phyloP scores from a whole-genome alignment of 2,797 vertebrate genomes.

The Poeciliopsis infans region DNA sequence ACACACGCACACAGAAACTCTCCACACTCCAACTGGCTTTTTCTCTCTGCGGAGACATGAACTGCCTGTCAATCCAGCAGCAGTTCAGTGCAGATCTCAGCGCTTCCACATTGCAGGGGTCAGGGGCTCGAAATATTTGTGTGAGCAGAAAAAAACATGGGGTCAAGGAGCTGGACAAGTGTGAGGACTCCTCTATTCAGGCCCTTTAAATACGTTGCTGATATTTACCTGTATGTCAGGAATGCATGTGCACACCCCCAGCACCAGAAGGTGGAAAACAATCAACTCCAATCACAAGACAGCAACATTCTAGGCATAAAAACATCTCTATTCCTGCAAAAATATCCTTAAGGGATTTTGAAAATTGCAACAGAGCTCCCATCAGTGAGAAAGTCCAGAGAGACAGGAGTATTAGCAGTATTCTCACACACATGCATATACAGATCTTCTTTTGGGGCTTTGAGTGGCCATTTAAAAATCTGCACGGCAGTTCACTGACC shows the following conservation, averaged over 20 bases:
- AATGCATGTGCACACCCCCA: constrained; percentile 16
- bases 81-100: constrained; percentile 56
- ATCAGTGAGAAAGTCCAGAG: constrained; percentile 63
- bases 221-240: constrained; percentile 59
- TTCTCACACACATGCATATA: constrained; percentile 27
- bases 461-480: constrained; percentile 80
- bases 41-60: constrained; percentile 56
- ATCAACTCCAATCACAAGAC: constrained; percentile 10
- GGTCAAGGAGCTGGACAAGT: constrained; percentile 61
- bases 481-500: constrained; percentile 81
- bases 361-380: constrained; percentile 48
- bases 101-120: constrained; percentile 49
- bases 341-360: constrained; percentile 30
- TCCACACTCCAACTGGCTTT: constrained; percentile 22
- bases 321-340: constrained; percentile 37
- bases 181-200: constrained; percentile 54
- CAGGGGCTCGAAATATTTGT: constrained; percentile 46
- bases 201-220: constrained; percentile 62
- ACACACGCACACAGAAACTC: constrained; percentile 6
- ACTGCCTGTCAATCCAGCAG: constrained; percentile 70
- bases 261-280: constrained; percentile 29
- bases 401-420: constrained; percentile 24
- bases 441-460: constrained; percentile 43
- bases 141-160: constrained; percentile 31
- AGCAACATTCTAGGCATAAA: constrained; percentile 45